Evolutionary conservation across 2,113 vertebrate species (phyloP).

Genomic region (Ameiurus melas): DNA sequence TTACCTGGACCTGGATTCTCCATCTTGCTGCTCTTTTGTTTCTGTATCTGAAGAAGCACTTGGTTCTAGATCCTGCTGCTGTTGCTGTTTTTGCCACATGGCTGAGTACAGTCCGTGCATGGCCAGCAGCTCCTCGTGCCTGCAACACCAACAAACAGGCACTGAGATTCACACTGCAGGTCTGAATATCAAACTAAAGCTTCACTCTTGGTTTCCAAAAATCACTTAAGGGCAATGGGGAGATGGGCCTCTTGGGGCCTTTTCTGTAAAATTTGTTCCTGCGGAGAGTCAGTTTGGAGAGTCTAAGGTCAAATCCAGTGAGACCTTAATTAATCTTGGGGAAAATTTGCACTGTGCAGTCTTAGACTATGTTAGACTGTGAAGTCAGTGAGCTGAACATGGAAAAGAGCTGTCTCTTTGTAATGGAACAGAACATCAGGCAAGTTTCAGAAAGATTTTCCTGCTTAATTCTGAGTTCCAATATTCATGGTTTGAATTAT

Average conservation of each 20-base stretch:
- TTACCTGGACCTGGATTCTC: not conserved
- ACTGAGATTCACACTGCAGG: not conserved
- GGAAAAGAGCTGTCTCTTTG: not conserved
- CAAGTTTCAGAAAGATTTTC: not conserved
- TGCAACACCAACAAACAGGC: constrained; percentile 55
- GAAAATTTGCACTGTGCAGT: not conserved
- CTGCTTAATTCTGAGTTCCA: not conserved
- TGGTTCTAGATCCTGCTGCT: constrained; percentile 37
- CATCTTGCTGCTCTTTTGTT: constrained; percentile 17
- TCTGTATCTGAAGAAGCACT: constrained; percentile 22
- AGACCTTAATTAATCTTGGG: constrained; percentile 29
- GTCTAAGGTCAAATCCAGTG: constrained; percentile 32
- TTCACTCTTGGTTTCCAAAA: constrained; percentile 12
- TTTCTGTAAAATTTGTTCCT: constrained; percentile 33
- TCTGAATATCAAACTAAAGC: constrained; percentile 1
- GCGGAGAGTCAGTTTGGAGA: constrained; percentile 9
- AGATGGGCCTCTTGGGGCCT: not conserved
- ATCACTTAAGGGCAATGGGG: not conserved
- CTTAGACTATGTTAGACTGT: not conserved
- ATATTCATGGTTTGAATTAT: not conserved
- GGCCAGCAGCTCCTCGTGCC: constrained; percentile 82
- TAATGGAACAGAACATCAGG: not conserved
- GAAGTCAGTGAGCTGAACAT: not conserved
- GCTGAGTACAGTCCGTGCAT: constrained; percentile 76
- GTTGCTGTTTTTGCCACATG: constrained; percentile 88